A percentile compares a stretch with the other conserved stretches of the same genome.
phyloP scores from a whole-genome alignment of 1,140 invertebrate species.

The Matsumurasca onukii region DNA sequence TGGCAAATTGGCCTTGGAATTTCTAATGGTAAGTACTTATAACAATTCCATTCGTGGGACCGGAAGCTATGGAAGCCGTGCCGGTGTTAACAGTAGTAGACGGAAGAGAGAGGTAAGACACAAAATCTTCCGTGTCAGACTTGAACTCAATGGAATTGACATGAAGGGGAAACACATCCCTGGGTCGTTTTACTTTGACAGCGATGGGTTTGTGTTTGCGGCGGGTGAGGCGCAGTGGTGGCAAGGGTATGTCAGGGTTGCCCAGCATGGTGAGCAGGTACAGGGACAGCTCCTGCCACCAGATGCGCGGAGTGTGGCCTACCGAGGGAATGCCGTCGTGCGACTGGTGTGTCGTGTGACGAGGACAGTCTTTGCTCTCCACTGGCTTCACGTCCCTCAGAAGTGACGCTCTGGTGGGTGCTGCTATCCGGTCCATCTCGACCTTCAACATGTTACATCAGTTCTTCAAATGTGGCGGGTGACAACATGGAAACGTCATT shows the following conservation, averaged over 20 bases:
- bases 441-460: slow-evolving; percentile 43
- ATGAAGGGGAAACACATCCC: slow-evolving; percentile 16
- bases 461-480: slow-evolving; percentile 17
- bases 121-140: slow-evolving; percentile 9
- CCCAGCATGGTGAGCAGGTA: slow-evolving; percentile 1
- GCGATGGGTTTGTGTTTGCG: neutral
- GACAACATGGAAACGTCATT: too few species aligned
- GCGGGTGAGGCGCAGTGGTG: slow-evolving; percentile 4
- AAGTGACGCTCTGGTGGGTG: slow-evolving; percentile 53
- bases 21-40: neutral
- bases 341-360: slow-evolving; percentile 39
- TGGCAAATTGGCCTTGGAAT: neutral
- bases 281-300: slow-evolving; percentile 19
- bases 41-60: neutral
- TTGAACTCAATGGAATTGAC: slow-evolving; percentile 24
- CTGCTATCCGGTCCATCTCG: slow-evolving; percentile 51
- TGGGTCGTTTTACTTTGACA: slow-evolving; percentile 4
- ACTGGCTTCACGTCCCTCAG: slow-evolving; percentile 34
- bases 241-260: neutral
- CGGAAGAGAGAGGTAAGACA: neutral
- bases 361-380: slow-evolving; percentile 42
- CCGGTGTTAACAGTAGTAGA: neutral
- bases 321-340: slow-evolving; percentile 29
- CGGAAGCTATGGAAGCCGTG: slow-evolving; percentile 15
- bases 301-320: neutral